Conservation (phyloP, 2,113 vertebrate genomes). For the Halichoeres trimaculatus region DNA sequence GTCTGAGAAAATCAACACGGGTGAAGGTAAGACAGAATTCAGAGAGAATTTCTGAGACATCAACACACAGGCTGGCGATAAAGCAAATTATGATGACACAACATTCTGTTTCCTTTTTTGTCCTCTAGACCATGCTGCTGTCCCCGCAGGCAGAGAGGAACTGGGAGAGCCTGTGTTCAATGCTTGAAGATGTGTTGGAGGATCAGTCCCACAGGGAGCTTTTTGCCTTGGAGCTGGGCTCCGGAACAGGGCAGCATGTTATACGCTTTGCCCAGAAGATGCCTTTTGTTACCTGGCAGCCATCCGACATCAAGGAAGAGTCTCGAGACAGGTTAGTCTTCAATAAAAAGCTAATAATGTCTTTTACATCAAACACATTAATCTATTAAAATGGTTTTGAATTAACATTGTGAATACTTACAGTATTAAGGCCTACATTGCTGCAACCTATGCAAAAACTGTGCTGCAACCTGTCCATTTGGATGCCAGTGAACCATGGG, state of each 20-base stretch:
- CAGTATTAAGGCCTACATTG: slow-evolving; percentile 80
- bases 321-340: slow-evolving; percentile 66
- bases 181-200: slow-evolving; percentile 77
- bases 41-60: not conserved
- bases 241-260: slow-evolving; percentile 82
- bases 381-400: no score
- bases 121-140: slow-evolving; percentile 76
- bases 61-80: not conserved
- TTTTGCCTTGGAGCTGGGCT: slow-evolving; percentile 81
- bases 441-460: slow-evolving; percentile 73
- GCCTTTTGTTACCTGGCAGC: slow-evolving; percentile 81
- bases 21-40: slow-evolving; percentile 17
- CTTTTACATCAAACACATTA: not conserved
- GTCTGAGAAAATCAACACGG: slow-evolving; percentile 2
- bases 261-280: slow-evolving; percentile 80
- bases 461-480: slow-evolving; percentile 79
- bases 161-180: slow-evolving; percentile 74
- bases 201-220: slow-evolving; percentile 73
- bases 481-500: slow-evolving; percentile 78
- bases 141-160: slow-evolving; percentile 82
- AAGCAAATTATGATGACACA: not conserved
- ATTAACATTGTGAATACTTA: no score
- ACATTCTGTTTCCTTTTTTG: not conserved
- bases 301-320: slow-evolving; percentile 79
- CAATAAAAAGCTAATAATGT: not conserved